Percentiles rank a stretch among this genome's conserved stretches.
These are phyloP conservation scores for Borostomias antarcticus DNA, from an alignment of 2,797 vertebrate species.

Conservation along the genomic window DNA sequence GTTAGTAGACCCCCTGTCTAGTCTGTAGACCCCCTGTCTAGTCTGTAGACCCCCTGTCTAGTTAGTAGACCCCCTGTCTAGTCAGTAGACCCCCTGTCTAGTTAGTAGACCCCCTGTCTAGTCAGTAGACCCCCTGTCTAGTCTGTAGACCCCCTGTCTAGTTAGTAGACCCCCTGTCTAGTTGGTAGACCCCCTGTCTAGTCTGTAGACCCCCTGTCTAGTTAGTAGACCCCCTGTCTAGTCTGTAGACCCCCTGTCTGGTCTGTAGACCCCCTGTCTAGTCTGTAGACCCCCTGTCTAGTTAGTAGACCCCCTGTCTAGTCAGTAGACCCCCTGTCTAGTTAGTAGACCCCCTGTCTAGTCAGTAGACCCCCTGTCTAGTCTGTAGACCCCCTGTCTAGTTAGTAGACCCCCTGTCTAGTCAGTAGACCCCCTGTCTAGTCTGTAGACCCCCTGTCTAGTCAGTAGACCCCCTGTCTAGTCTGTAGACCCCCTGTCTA, in stretches of 20 bases:
- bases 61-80: conserved; percentile 46
- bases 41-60: conserved; percentile 46
- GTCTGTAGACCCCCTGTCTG: too few species aligned
- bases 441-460: too few species aligned
- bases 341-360: too few species aligned
- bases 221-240: conserved; percentile 47
- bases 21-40: too few species aligned
- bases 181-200: conserved; percentile 47
- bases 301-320: conserved; percentile 46
- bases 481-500: too few species aligned
- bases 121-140: conserved; percentile 47
- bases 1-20: conserved; percentile 47
- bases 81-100: conserved; percentile 45
- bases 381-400: too few species aligned
- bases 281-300: too few species aligned
- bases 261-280: conserved; percentile 47
- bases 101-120: too few species aligned
- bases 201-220: too few species aligned
- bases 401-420: conserved; percentile 46
- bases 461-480: conserved; percentile 47
- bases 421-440: conserved; percentile 47
- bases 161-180: conserved; percentile 46
- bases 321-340: conserved; percentile 45
- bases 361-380: conserved; percentile 47
- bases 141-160: too few species aligned